phyloP scores from a whole-genome alignment of 1,140 invertebrate genomes.

The Aphidius ervi region DNA sequence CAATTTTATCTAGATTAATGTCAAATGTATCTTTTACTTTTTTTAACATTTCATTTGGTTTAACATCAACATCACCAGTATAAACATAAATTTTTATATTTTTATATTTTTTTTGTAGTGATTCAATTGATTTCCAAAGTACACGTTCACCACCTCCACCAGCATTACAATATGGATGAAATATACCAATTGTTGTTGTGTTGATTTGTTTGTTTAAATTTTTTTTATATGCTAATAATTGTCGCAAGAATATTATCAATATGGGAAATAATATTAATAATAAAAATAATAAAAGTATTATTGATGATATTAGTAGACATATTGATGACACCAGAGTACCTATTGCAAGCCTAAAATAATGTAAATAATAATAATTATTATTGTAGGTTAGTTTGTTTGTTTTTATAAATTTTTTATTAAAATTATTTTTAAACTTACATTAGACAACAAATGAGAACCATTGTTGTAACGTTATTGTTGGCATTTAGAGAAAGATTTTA shows the following conservation, averaged over 20 bases:
- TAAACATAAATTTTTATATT: conserved; percentile 75
- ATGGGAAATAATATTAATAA: conserved; percentile 24
- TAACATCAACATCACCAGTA: conserved; percentile 80
- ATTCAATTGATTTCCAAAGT: conserved; percentile 88
- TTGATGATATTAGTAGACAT: no score
- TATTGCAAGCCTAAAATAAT: no score
- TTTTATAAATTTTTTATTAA: no score
- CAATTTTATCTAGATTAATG: conserved; percentile 64
- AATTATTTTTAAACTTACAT: no score
- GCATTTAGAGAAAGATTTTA: no score
- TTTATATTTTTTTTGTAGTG: conserved; percentile 65
- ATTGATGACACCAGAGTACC: no score
- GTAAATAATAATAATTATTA: no score
- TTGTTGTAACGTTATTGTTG: no score
- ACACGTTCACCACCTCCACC: conserved; percentile 98
- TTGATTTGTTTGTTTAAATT: conserved; percentile 27
- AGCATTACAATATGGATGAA: conserved; percentile 97
- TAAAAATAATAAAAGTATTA: no score
- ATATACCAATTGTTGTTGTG: conserved; percentile 68
- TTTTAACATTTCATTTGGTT: conserved; percentile 69
- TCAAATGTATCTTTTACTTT: conserved; percentile 78
- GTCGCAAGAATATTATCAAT: conserved; percentile 28
- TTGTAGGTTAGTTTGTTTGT: no score
- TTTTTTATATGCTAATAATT: conserved; percentile 20
- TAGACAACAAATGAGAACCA: no score